phyloP scores from a whole-genome alignment of 2,888 invertebrate genomes.

The Thalpophila matura region DNA sequence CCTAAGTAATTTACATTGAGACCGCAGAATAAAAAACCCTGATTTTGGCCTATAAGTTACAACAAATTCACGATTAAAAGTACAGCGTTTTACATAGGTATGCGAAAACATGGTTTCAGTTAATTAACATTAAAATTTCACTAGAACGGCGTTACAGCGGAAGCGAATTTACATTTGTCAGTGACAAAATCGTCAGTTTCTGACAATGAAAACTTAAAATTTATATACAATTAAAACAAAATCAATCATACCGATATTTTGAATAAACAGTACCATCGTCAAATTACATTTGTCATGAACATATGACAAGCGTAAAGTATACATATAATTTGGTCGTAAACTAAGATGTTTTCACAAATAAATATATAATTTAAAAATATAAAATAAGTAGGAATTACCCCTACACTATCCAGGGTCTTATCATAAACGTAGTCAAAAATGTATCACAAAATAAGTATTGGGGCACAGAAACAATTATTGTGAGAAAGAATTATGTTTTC shows the following conservation, averaged over 20 bases:
- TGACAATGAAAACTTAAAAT: not conserved
- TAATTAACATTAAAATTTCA: conserved; percentile 2
- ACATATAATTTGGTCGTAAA: not conserved
- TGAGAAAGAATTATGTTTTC: not conserved
- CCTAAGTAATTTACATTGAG: not conserved
- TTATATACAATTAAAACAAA: not conserved
- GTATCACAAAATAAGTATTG: conserved; percentile 36
- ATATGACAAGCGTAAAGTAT: too few relatives aligned
- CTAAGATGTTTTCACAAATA: conserved; percentile 16
- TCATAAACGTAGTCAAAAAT: not conserved
- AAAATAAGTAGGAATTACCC: conserved; percentile 34
- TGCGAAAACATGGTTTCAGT: not conserved
- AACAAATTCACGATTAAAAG: conserved; percentile 9
- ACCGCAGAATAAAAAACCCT: conserved; percentile 37
- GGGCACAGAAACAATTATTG: not conserved
- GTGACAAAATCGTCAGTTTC: conserved; percentile 9
- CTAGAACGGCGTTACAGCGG: not conserved
- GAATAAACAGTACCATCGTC: not conserved
- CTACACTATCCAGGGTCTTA: conserved; percentile 10
- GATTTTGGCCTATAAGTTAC: conserved; percentile 25
- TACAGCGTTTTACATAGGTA: not conserved
- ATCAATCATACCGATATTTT: conserved; percentile 3
- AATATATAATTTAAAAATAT: not conserved
- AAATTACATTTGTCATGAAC: not conserved
- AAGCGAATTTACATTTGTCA: conserved; percentile 16